Evolutionary conservation across 2,888 invertebrate genomes (phyloP).

Genomic region (Drosophila multiciliata): DNA sequence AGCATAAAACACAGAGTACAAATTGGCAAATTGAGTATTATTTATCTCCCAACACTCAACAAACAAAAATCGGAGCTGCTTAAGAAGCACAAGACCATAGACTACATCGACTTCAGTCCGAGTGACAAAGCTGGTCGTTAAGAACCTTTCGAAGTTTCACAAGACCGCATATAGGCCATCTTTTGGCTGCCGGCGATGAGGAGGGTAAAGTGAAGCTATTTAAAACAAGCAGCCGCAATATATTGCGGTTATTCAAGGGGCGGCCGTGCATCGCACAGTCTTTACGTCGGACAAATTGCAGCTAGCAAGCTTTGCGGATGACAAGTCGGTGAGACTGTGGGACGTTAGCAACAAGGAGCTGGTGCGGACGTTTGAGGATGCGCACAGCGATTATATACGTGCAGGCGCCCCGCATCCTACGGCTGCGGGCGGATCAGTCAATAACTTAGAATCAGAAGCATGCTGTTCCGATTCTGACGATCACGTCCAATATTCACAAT

Average conservation of each 20-base stretch:
- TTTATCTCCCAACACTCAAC: background rate
- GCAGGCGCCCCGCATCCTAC: slow-evolving; percentile 94
- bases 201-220: slow-evolving; percentile 95
- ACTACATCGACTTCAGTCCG: slow-evolving; percentile 95
- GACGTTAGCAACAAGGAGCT: slow-evolving; percentile 94
- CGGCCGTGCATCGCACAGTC: slow-evolving; percentile 91
- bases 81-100: slow-evolving; percentile 97
- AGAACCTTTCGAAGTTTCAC: slow-evolving; percentile 93
- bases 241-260: slow-evolving; percentile 93
- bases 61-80: slow-evolving; percentile 92
- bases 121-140: slow-evolving; percentile 91
- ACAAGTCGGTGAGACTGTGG: slow-evolving; percentile 94
- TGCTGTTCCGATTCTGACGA: slow-evolving; percentile 93
- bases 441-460: slow-evolving; percentile 90
- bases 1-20: slow-evolving; percentile 62
- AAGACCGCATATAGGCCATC: slow-evolving; percentile 93
- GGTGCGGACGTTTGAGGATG: slow-evolving; percentile 87
- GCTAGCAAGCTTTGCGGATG: slow-evolving; percentile 95
- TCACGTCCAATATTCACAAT: slow-evolving; percentile 97
- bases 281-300: slow-evolving; percentile 92
- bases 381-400: slow-evolving; percentile 92
- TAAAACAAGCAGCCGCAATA: slow-evolving; percentile 92
- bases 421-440: slow-evolving; percentile 91
- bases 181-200: slow-evolving; percentile 95
- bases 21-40: background rate